Conservation (phyloP, 2,888 invertebrate species). For the Molanna angustata region DNA sequence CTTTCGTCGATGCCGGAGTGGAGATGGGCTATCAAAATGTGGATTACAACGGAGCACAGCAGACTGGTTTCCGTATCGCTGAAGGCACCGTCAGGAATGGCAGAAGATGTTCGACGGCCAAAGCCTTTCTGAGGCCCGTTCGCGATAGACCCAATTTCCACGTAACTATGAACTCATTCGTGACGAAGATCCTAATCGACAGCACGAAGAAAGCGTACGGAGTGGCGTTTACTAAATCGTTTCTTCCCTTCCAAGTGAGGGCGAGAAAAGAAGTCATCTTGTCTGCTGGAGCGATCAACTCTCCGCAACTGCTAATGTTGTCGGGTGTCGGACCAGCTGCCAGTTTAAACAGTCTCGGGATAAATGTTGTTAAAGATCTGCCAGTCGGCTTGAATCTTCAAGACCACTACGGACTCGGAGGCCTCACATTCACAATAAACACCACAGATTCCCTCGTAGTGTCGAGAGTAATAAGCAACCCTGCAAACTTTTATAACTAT, state of each 20-base stretch:
- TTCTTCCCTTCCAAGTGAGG: constrained; percentile 34
- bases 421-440: constrained; percentile 38
- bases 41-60: constrained; percentile 44
- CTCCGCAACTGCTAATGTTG: constrained; percentile 48
- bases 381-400: constrained; percentile 48
- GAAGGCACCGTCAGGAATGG: constrained; percentile 49
- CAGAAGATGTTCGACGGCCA: constrained; percentile 50
- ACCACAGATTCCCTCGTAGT: not conserved
- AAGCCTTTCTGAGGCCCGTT: constrained; percentile 47
- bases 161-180: constrained; percentile 43
- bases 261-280: constrained; percentile 49
- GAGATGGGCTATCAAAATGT: constrained; percentile 46
- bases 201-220: constrained; percentile 40
- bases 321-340: constrained; percentile 49
- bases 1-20: constrained; percentile 44
- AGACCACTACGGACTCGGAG: constrained; percentile 63
- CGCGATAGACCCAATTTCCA: constrained; percentile 38
- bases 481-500: constrained; percentile 1
- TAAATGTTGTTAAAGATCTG: constrained; percentile 41
- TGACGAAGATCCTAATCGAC: constrained; percentile 46
- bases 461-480: not conserved
- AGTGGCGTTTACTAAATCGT: constrained; percentile 38
- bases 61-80: constrained; percentile 50
- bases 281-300: constrained; percentile 47
- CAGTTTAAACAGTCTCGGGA: constrained; percentile 40